Conservation (phyloP, 1,140 invertebrate genomes). For the Lepidotrigona ventralis region DNA sequence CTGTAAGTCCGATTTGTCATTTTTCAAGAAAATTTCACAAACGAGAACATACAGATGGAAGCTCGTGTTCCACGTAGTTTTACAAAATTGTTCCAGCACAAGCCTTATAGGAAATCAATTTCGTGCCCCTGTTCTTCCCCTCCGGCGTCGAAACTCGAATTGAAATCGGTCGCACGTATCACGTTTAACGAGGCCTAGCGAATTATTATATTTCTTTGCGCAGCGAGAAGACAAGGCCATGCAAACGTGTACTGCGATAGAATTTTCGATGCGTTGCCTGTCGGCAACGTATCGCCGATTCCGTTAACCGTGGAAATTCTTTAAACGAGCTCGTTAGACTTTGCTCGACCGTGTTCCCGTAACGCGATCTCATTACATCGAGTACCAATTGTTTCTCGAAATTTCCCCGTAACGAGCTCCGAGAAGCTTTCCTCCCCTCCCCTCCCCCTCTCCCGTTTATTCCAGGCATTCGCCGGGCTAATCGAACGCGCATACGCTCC, state of each 20-base stretch:
- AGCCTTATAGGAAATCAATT: too few relatives aligned
- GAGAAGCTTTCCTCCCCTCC: not conserved
- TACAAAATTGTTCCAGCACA: too few relatives aligned
- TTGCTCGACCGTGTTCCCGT: not conserved
- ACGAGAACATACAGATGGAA: too few relatives aligned
- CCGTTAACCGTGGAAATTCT: not conserved
- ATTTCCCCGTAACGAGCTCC: not conserved
- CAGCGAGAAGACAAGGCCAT: not conserved
- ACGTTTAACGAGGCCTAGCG: not conserved
- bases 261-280: not conserved
- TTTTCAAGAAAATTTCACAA: too few relatives aligned
- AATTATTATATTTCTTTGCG: not conserved
- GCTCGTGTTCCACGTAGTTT: too few relatives aligned
- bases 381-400: not conserved
- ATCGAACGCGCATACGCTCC: not conserved
- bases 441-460: not conserved
- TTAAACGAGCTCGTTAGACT: constrained; percentile 2
- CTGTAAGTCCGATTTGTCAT: too few relatives aligned
- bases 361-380: not conserved
- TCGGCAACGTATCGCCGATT: not conserved
- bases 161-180: not conserved
- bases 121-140: not conserved
- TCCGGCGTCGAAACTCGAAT: not conserved
- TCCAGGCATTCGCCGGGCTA: not conserved
- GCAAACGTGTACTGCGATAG: not conserved